Conservation (phyloP, 2,888 invertebrate species). For the Norana najaformis region DNA sequence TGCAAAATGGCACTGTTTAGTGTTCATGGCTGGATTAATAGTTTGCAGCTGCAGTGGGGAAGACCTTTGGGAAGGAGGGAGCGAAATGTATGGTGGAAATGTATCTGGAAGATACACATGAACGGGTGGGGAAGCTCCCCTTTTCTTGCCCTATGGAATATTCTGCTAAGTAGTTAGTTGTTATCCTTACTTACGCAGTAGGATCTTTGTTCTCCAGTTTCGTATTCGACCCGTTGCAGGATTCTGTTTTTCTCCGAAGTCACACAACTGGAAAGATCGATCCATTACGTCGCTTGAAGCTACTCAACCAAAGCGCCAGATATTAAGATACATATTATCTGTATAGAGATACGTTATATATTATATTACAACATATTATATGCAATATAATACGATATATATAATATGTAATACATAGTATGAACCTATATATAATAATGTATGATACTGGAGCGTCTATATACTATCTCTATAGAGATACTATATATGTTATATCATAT, state of each 20-base stretch:
- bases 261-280: conserved; percentile 27
- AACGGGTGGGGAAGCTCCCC: too few relatives aligned
- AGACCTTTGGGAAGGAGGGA: too few relatives aligned
- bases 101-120: too few relatives aligned
- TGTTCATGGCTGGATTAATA: too few relatives aligned
- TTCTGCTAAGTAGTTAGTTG: not conserved
- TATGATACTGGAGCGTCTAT: too few relatives aligned
- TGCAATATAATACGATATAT: not conserved
- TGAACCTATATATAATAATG: too few relatives aligned
- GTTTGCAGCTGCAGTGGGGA: too few relatives aligned
- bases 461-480: too few relatives aligned
- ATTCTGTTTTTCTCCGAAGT: conserved; percentile 4
- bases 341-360: not conserved
- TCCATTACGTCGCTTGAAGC: conserved; percentile 25
- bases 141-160: not conserved
- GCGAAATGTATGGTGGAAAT: too few relatives aligned
- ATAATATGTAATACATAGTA: too few relatives aligned
- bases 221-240: not conserved
- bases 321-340: not conserved
- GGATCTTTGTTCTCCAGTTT: not conserved
- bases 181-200: not conserved
- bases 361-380: not conserved
- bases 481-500: not conserved
- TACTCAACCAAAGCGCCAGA: not conserved
- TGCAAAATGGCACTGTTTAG: too few relatives aligned